These are phyloP conservation scores for Alouatta palliata DNA, from an alignment of 2,113 vertebrate genomes.

Conservation along the genomic window DNA sequence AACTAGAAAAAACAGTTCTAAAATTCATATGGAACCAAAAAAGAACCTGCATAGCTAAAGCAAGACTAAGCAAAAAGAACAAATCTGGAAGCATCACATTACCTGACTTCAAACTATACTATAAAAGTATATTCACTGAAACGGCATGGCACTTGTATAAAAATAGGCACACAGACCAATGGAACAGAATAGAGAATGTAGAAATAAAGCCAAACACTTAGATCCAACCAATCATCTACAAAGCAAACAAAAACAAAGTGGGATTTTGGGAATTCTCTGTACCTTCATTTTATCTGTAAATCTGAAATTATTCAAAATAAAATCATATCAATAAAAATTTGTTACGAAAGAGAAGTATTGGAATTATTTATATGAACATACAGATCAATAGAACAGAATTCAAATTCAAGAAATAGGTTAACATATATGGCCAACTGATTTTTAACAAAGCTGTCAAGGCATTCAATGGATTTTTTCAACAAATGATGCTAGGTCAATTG, in stretches of 20 bases:
- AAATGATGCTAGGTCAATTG: background rate
- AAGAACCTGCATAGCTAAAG: background rate
- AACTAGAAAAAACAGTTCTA: background rate
- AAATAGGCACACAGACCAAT: background rate
- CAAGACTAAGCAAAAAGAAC: background rate
- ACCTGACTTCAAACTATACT: background rate
- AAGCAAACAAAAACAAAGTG: background rate
- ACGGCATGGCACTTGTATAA: background rate
- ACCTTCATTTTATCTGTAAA: no score
- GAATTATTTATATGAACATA: background rate
- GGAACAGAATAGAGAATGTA: background rate
- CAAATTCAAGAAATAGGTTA: no score
- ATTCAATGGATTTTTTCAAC: background rate
- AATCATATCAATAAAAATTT: background rate
- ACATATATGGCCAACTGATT: no score
- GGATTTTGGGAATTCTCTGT: background rate
- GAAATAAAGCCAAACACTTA: background rate
- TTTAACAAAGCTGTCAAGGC: no score
- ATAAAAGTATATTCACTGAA: background rate
- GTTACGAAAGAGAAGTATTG: background rate
- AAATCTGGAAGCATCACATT: background rate
- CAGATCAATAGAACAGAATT: background rate
- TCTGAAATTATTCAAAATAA: no score
- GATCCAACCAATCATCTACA: background rate
- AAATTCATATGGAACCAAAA: background rate